Percentiles rank a stretch among this genome's conserved stretches.
Conservation (phyloP, 2,113 vertebrate species). For the Andinoacara biseriatus region DNA sequence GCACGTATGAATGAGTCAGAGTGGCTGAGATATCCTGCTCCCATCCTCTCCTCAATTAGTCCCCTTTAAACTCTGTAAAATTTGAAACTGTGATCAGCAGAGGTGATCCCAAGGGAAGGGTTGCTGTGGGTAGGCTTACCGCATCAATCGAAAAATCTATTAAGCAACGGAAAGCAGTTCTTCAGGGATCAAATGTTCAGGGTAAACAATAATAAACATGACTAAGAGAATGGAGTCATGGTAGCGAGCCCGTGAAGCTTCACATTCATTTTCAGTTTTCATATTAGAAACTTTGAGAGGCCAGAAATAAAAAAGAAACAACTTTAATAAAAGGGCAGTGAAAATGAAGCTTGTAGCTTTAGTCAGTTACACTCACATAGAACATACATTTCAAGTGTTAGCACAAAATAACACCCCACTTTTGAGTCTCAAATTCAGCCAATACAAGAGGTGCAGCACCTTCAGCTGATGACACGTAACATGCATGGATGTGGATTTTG, state of each 20-base stretch:
- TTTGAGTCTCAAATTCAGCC: not conserved
- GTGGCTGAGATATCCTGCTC: constrained; percentile 1
- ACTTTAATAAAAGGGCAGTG: too few species aligned
- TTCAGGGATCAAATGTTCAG: not conserved
- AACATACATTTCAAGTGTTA: too few species aligned
- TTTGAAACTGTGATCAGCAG: constrained; percentile 18
- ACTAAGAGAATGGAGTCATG: not conserved
- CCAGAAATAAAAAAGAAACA: not conserved
- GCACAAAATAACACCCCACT: not conserved
- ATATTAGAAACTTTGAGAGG: not conserved
- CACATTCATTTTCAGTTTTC: not conserved
- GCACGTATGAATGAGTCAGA: not conserved
- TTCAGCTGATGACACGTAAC: not conserved
- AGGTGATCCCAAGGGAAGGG: not conserved
- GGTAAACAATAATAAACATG: not conserved
- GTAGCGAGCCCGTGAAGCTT: not conserved
- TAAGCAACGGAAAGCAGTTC: not conserved
- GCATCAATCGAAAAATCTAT: not conserved
- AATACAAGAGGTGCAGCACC: not conserved
- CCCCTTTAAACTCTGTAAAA: not conserved
- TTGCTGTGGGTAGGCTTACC: not conserved
- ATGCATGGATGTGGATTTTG: not conserved
- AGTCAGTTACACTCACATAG: too few species aligned
- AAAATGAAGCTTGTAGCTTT: too few species aligned
- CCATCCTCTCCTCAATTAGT: constrained; percentile 24